These are phyloP conservation scores for Geotrypetes seraphini DNA, from an alignment of 2,797 vertebrate species.

Conservation along the genomic window DNA sequence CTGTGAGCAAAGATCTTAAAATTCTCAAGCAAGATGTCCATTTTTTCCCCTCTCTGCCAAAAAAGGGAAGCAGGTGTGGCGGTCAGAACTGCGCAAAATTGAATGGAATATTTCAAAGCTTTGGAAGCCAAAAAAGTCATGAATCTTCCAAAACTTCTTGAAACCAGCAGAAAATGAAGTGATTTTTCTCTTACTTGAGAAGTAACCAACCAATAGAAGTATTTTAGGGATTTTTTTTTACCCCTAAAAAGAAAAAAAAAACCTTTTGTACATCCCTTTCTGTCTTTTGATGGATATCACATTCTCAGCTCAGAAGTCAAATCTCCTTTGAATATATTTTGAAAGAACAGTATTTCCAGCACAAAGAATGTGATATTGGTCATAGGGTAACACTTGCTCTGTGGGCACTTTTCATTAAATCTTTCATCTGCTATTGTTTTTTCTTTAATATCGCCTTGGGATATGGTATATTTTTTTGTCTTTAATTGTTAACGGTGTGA, in stretches of 20 bases:
- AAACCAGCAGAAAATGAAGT: too few species aligned
- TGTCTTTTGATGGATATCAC: conserved; percentile 18
- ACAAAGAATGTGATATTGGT: conserved; percentile 25
- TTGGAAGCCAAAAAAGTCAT: too few species aligned
- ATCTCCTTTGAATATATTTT: conserved; percentile 6
- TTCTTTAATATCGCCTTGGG: conserved; percentile 16
- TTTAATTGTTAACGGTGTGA: conserved; percentile 5
- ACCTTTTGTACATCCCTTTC: conserved; percentile 28
- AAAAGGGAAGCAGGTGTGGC: too few species aligned
- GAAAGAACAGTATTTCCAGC: conserved; percentile 13
- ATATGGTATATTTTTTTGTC: conserved; percentile 9
- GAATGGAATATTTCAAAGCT: too few species aligned
- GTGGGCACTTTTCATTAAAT: conserved; percentile 1
- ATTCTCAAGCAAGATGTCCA: too few species aligned
- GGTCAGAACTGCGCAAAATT: too few species aligned
- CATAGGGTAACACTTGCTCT: background rate
- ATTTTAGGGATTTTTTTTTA: too few species aligned
- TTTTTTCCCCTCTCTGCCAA: too few species aligned
- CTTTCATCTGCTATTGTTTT: conserved; percentile 21
- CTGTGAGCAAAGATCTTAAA: too few species aligned
- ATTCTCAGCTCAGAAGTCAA: conserved; percentile 4
- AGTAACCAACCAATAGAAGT: conserved; percentile 4
- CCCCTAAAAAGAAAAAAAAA: conserved; percentile 11
- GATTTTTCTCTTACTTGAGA: too few species aligned
- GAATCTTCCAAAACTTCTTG: too few species aligned